A percentile compares a stretch with the other conserved stretches of the same genome.
These are phyloP conservation scores for Pyrrhia umbra DNA, from an alignment of 2,888 invertebrate genomes.

Conservation along the genomic window DNA sequence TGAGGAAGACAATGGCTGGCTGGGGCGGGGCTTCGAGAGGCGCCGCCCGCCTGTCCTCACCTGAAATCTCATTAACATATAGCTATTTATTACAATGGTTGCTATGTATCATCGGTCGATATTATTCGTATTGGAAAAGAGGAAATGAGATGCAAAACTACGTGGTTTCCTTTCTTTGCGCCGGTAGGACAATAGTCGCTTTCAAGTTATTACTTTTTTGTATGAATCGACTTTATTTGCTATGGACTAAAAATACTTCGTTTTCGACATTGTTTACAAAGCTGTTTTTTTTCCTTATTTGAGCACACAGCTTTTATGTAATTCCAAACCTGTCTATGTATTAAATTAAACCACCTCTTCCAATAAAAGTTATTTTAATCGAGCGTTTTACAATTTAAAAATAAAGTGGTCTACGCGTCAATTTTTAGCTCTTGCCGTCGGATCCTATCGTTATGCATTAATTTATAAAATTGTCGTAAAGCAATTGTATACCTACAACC, in stretches of 20 bases:
- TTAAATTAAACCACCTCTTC: too few relatives aligned
- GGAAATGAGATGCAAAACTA: constrained; percentile 50
- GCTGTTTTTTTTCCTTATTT: too few relatives aligned
- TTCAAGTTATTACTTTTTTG: constrained; percentile 11
- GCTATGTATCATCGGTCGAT: constrained; percentile 64
- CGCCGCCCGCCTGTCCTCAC: constrained; percentile 81
- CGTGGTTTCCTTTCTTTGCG: constrained; percentile 27
- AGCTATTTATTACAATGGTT: constrained; percentile 56
- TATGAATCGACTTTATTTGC: constrained; percentile 47
- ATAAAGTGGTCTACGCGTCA: too few relatives aligned
- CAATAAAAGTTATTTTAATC: too few relatives aligned
- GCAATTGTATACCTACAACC: too few relatives aligned
- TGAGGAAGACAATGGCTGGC: constrained; percentile 81
- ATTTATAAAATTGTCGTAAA: too few relatives aligned
- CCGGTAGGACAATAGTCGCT: constrained; percentile 26
- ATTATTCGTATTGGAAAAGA: constrained; percentile 35
- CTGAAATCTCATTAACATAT: constrained; percentile 79
- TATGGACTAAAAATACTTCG: background rate
- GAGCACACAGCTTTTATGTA: too few relatives aligned
- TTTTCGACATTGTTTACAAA: background rate
- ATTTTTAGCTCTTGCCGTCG: too few relatives aligned
- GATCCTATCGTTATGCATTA: too few relatives aligned
- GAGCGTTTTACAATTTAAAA: too few relatives aligned
- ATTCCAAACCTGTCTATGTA: too few relatives aligned
- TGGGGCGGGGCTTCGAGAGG: constrained; percentile 77